These are phyloP conservation scores for Pseudomyrmex dendroicus DNA, from an alignment of 1,140 invertebrate genomes.

Conservation along the genomic window DNA sequence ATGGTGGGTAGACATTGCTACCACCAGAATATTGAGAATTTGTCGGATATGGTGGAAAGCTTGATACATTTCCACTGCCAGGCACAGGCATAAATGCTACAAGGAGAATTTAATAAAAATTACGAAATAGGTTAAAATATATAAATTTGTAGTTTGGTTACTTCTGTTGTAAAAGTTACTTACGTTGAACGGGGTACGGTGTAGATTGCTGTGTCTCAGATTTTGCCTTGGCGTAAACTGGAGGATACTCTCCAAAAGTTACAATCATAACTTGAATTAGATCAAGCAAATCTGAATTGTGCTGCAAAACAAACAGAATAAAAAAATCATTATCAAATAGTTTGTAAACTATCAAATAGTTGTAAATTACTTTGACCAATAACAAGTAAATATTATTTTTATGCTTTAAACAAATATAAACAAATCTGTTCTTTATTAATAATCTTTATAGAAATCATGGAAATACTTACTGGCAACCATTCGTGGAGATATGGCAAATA, in stretches of 20 bases:
- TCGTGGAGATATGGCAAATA: conserved; percentile 98
- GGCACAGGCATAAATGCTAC: conserved; percentile 89
- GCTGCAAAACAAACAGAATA: conserved; percentile 83
- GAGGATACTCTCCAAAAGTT: conserved; percentile 97
- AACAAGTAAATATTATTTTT: too few species aligned
- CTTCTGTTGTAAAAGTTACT: conserved; percentile 51
- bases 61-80: conserved; percentile 74
- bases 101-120: conserved; percentile 45
- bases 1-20: conserved; percentile 79
- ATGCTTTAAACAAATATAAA: too few species aligned
- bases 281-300: conserved; percentile 92
- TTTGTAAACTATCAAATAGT: neutral
- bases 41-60: conserved; percentile 77
- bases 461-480: conserved; percentile 92
- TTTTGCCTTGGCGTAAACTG: conserved; percentile 93
- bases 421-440: too few species aligned
- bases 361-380: too few species aligned
- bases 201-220: conserved; percentile 81
- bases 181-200: conserved; percentile 88
- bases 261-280: conserved; percentile 96
- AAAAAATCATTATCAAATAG: conserved; percentile 14
- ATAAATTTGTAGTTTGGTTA: neutral
- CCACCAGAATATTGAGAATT: conserved; percentile 74
- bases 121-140: neutral
- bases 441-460: too few species aligned